Percentiles rank a stretch among this genome's conserved stretches.
Evolutionary conservation across 2,113 vertebrate species (phyloP).

Genomic region (Bucco capensis): DNA sequence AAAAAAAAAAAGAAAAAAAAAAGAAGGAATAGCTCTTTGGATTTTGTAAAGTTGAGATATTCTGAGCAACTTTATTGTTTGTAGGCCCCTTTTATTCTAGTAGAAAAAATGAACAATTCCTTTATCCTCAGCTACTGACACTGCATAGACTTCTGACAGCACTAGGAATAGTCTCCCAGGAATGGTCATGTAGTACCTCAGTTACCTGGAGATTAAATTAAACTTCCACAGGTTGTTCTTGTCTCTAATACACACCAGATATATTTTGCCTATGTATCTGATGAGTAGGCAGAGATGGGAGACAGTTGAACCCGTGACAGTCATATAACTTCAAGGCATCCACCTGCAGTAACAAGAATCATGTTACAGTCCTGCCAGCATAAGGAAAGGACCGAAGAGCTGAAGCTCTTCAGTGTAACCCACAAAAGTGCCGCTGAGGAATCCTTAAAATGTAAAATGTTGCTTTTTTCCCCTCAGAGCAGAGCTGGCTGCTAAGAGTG

Average conservation of each 20-base stretch:
- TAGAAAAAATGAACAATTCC: background rate
- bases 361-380: background rate
- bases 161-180: background rate
- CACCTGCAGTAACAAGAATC: background rate
- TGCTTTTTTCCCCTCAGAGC: rapidly evolving
- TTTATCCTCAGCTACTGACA: background rate
- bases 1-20: background rate
- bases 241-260: background rate
- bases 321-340: background rate
- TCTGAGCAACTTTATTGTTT: background rate
- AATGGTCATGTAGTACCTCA: background rate
- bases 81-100: background rate
- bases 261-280: rapidly evolving
- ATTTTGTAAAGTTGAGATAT: background rate
- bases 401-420: rapidly evolving
- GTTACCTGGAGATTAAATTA: background rate
- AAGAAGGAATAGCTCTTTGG: background rate
- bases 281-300: background rate
- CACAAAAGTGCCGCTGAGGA: rapidly evolving
- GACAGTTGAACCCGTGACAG: rapidly evolving
- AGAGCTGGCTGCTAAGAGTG: background rate
- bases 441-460: background rate
- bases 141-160: rapidly evolving
- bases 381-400: background rate
- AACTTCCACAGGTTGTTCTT: background rate